Evolutionary conservation across 2,113 vertebrate species (phyloP).

Genomic region (Chaetodon trifascialis): DNA sequence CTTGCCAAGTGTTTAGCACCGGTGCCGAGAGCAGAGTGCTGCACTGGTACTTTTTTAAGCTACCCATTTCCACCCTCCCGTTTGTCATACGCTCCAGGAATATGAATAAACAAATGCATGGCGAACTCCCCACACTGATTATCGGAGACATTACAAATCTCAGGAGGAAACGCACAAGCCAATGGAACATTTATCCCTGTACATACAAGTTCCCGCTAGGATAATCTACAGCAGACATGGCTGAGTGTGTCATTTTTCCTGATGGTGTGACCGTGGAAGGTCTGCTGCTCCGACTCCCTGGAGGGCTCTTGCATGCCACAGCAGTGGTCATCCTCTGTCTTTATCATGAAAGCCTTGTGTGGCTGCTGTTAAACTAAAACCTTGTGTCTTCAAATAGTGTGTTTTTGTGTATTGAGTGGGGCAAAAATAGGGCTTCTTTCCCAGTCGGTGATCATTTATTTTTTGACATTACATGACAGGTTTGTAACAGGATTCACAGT

Average conservation of each 20-base stretch:
- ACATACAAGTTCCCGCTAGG: slow-evolving; percentile 31
- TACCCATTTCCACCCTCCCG: background rate
- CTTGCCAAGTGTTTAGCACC: background rate
- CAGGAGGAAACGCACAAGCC: slow-evolving; percentile 36
- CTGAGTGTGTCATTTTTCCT: slow-evolving; percentile 45
- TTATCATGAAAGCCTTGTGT: slow-evolving; percentile 29
- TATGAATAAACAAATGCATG: slow-evolving; percentile 31
- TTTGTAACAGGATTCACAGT: background rate
- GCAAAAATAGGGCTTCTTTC: background rate
- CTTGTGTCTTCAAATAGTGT: background rate
- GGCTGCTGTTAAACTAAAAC: slow-evolving; percentile 9
- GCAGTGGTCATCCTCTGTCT: slow-evolving; percentile 48
- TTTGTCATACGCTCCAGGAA: slow-evolving; percentile 9
- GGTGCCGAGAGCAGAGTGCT: slow-evolving; percentile 3
- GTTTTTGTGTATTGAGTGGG: background rate
- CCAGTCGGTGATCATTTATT: slow-evolving; percentile 3
- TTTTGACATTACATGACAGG: slow-evolving; percentile 1
- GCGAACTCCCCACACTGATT: slow-evolving; percentile 36
- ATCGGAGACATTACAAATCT: slow-evolving; percentile 38
- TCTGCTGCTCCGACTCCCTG: slow-evolving; percentile 25
- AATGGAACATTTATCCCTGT: slow-evolving; percentile 57
- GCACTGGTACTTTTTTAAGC: slow-evolving; percentile 6
- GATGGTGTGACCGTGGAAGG: slow-evolving; percentile 39
- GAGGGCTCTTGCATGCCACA: slow-evolving; percentile 24
- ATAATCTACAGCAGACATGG: slow-evolving; percentile 37